Evolutionary conservation across 2,888 invertebrate species (phyloP).

Genomic region (Molanna angustata): DNA sequence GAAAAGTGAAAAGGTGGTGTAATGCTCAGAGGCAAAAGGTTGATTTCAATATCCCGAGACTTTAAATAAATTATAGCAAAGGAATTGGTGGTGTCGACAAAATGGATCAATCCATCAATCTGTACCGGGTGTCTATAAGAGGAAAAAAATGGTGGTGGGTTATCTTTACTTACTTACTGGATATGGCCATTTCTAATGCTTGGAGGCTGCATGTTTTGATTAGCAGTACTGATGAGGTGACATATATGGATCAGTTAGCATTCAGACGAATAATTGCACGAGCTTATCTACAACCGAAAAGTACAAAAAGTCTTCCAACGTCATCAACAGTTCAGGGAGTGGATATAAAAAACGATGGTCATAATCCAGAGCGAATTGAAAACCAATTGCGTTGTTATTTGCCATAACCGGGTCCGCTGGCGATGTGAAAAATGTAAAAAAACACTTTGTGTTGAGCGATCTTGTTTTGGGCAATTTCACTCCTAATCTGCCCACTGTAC

Average conservation of each 20-base stretch:
- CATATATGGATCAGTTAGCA: no score
- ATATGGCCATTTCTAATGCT: no score
- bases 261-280: no score
- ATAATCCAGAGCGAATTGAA: not conserved
- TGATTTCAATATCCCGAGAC: not conserved
- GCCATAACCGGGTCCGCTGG: not conserved
- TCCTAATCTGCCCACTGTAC: no score
- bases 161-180: slow-evolving; percentile 6
- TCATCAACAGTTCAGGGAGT: not conserved
- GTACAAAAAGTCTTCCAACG: no score
- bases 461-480: not conserved
- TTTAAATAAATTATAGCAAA: not conserved
- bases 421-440: not conserved
- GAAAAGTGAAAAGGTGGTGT: not conserved
- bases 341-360: not conserved
- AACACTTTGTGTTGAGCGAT: not conserved
- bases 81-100: not conserved
- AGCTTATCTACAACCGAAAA: no score
- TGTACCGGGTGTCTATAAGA: not conserved
- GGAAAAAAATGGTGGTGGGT: slow-evolving; percentile 5
- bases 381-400: not conserved
- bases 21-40: not conserved
- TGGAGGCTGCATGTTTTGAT: no score
- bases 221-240: no score
- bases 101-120: not conserved